Base-by-base conservation (phyloP, 1,140 invertebrate genomes). In the Hirudo medicinalis region DNA sequence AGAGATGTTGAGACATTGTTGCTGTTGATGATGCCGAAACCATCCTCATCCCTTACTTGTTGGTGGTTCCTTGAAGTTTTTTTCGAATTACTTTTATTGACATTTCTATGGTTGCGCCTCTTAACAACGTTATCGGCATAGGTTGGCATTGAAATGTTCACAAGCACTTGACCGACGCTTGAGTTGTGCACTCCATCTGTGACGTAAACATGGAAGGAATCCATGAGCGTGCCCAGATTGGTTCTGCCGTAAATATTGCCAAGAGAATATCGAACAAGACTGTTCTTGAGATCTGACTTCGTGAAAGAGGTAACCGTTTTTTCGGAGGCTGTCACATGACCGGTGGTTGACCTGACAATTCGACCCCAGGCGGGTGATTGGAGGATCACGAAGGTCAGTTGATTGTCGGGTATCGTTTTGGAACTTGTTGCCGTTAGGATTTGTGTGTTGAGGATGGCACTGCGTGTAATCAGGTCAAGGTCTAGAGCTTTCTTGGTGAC, bases 171-270 rank as follows among this genome's bases (percentile, higher is more conserved):
- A 49, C 81, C 75, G 43, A 77, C 73, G 8, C 72, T 72, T 6
- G 85, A 80, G 27, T 80, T 80, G 32, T 81, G 79, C 74, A 94
- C 91, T 0, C 92, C 91, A 77, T 95, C 94, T 0, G 90, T 93
- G 0, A 92, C 90, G 79, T 94, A 91, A 73, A 95, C 87, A 15
- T 88, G 84, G 72, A 95, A 89, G 72, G 84, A 85, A 79, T 96
- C 92, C 29, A 90, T 88, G 0, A 87, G 87, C 0, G 91, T 85
- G 55, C 91, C 88, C 54, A 94, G 91, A 77, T 91, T 89, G 0
- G 87, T 36, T 17, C 32, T 25, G 49, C 19, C 36, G n/a, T 36
- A 86, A 82, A 94, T 90, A 77, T 88, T 87, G 22, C 77, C 74
- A 70, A 81, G 81, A 19, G 81, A 77, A 74, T 81, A 82, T 67